Conservation (phyloP, 1,140 invertebrate genomes). For the Neodiprion fabricii region DNA sequence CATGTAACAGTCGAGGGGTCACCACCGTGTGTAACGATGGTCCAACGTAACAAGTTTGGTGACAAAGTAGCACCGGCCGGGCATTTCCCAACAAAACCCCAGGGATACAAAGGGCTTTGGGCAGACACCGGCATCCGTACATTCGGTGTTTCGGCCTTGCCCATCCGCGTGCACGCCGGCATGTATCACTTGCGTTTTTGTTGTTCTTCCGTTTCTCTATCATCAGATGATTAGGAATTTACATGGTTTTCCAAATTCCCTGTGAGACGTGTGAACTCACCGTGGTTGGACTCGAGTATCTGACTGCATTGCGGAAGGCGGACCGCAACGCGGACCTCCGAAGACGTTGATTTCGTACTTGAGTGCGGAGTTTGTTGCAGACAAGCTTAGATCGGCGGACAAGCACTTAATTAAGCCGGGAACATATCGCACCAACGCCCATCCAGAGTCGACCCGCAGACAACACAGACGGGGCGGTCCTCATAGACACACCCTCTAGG, state of each 20-base stretch:
- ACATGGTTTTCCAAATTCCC: too few species aligned
- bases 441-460: slow-evolving; percentile 24
- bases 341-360: slow-evolving; percentile 6
- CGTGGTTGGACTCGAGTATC: too few species aligned
- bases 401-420: slow-evolving; percentile 58
- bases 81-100: slow-evolving; percentile 12
- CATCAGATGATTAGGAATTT: too few species aligned
- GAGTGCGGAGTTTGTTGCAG: slow-evolving; percentile 1
- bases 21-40: slow-evolving; percentile 28
- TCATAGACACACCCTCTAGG: background rate
- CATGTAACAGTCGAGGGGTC: slow-evolving; percentile 15
- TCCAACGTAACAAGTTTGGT: slow-evolving; percentile 31
- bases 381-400: slow-evolving; percentile 23
- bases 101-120: slow-evolving; percentile 25
- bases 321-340: too few species aligned
- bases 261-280: too few species aligned
- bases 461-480: slow-evolving; percentile 4
- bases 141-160: too few species aligned
- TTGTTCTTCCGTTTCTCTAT: too few species aligned
- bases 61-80: slow-evolving; percentile 14
- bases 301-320: too few species aligned
- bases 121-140: background rate
- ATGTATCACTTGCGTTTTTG: too few species aligned
- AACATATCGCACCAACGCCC: slow-evolving; percentile 52
- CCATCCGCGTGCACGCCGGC: too few species aligned